Evolutionary conservation across 2,797 vertebrate genomes (phyloP).

Genomic region (Amblyraja radiata): DNA sequence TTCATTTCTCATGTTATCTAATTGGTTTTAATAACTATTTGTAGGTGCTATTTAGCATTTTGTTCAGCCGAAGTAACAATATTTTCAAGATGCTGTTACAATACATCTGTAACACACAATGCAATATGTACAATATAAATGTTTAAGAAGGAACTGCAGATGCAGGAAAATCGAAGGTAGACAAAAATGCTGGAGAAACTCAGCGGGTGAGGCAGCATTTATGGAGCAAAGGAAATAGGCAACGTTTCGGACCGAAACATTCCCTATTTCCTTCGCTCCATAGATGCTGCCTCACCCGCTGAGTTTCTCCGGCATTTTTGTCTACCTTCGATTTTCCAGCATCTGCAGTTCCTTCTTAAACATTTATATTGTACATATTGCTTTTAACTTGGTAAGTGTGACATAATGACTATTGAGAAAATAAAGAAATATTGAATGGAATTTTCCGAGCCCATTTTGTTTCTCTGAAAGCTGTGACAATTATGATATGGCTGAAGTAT

Average conservation of each 20-base stretch:
- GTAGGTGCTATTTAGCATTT: background rate
- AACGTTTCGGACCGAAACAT: no score
- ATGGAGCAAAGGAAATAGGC: no score
- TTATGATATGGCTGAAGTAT: background rate
- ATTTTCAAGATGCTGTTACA: background rate
- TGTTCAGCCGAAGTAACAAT: background rate
- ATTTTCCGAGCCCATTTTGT: background rate
- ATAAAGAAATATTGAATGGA: background rate
- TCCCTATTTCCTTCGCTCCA: no score
- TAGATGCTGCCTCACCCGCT: no score
- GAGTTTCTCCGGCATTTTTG: no score
- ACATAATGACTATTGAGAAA: background rate
- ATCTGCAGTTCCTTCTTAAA: no score
- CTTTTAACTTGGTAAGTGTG: background rate
- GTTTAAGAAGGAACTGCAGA: no score
- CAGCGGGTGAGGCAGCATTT: no score
- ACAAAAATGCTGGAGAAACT: no score
- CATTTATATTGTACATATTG: background rate
- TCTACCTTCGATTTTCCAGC: no score
- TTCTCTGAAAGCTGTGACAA: background rate
- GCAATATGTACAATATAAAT: no score
- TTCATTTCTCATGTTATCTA: background rate
- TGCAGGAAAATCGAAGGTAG: no score
- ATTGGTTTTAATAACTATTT: background rate
- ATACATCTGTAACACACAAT: background rate